Conservation (phyloP, 2,113 vertebrate genomes). For the Muntiacus reevesi region DNA sequence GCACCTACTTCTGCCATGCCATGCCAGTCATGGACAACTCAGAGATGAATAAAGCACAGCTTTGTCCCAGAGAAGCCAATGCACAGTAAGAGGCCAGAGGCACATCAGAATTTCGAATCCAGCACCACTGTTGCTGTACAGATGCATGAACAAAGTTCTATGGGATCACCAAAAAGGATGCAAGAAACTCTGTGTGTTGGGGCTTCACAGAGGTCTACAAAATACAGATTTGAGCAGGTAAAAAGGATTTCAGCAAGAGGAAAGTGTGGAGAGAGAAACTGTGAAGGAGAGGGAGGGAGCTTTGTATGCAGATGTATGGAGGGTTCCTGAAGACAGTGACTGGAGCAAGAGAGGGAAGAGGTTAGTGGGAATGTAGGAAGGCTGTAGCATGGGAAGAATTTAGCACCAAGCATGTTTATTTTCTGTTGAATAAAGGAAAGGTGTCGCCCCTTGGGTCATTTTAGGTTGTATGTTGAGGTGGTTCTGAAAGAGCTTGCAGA, state of each 20-base stretch:
- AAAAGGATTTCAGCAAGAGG: neutral
- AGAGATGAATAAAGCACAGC: neutral
- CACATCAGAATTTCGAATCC: neutral
- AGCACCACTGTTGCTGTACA: rapidly evolving
- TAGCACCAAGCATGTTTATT: neutral
- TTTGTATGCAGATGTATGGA: rapidly evolving
- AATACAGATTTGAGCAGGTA: neutral
- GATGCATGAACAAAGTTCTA: neutral
- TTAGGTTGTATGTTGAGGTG: no score
- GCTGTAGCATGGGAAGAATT: neutral
- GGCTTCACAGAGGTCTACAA: neutral
- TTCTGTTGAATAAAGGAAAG: neutral
- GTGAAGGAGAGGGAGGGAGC: neutral
- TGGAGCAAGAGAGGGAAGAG: neutral
- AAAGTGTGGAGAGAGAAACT: neutral
- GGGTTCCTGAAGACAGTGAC: neutral
- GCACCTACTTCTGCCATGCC: neutral
- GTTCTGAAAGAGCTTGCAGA: neutral
- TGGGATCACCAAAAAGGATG: neutral
- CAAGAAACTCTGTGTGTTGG: neutral
- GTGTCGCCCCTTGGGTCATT: neutral
- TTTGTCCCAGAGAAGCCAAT: neutral
- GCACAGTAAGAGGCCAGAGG: no score
- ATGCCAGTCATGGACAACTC: neutral
- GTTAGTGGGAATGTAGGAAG: neutral